Percentiles rank a stretch among this genome's conserved stretches.
These are phyloP conservation scores for Ophion costatus DNA, from an alignment of 2,888 invertebrate genomes.

Conservation along the genomic window DNA sequence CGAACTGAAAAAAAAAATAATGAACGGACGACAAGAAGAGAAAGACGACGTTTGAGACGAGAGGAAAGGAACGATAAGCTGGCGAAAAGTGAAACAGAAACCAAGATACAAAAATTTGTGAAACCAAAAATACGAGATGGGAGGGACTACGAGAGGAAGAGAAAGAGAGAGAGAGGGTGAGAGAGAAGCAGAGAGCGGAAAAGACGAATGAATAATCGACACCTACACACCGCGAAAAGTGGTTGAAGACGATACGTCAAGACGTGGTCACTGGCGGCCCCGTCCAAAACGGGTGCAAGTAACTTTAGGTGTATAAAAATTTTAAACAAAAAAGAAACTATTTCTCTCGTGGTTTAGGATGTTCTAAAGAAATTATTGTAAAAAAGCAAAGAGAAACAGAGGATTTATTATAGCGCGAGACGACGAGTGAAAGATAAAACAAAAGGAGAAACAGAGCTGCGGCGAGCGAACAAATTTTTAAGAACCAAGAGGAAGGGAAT, in stretches of 20 bases:
- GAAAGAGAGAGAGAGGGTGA: conserved; percentile 59
- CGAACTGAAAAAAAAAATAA: conserved; percentile 41
- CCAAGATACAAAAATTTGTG: conserved; percentile 40
- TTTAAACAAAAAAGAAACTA: conserved; percentile 68
- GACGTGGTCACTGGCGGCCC: conserved; percentile 80
- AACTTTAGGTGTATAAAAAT: conserved; percentile 81
- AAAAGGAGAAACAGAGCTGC: conserved; percentile 46
- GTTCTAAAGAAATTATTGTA: conserved; percentile 81
- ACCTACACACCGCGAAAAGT: conserved; percentile 63
- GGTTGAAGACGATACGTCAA: conserved; percentile 68
- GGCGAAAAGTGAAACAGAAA: conserved; percentile 6
- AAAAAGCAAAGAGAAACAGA: conserved; percentile 72
- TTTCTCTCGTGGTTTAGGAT: conserved; percentile 78
- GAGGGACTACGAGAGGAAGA: conserved; percentile 58
- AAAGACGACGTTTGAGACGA: conserved; percentile 10
- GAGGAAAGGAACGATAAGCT: neutral
- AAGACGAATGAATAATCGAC: conserved; percentile 51
- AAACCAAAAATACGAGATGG: conserved; percentile 55
- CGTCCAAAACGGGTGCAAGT: conserved; percentile 81
- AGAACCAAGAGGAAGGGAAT: conserved; percentile 18
- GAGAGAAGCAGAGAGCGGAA: neutral
- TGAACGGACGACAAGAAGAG: conserved; percentile 39
- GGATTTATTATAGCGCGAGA: conserved; percentile 75
- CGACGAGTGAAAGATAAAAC: conserved; percentile 52
- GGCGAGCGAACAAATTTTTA: conserved; percentile 41